Percentiles rank a stretch among this genome's conserved stretches.
These are phyloP conservation scores for Cheilosia soror DNA, from an alignment of 2,888 invertebrate genomes.

Conservation along the genomic window DNA sequence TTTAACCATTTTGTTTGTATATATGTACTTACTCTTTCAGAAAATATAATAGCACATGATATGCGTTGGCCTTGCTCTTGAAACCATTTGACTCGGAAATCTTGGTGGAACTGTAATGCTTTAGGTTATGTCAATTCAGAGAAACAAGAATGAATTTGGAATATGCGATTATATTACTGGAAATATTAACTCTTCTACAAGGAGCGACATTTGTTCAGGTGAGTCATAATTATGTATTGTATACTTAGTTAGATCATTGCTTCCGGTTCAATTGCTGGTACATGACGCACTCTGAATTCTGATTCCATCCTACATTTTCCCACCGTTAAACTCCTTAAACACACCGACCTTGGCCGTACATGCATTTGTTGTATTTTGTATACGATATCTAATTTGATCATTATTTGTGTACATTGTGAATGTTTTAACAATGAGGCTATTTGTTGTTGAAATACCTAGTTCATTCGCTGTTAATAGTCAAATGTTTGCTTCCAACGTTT, in stretches of 20 bases:
- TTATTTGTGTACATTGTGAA: conserved; percentile 41
- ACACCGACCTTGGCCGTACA: conserved; percentile 42
- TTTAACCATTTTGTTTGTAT: not conserved
- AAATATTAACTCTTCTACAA: conserved; percentile 69
- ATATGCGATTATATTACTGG: conserved; percentile 66
- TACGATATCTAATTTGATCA: conserved; percentile 25
- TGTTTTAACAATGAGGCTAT: conserved; percentile 49
- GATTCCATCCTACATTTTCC: conserved; percentile 17
- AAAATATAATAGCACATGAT: not conserved
- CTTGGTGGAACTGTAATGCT: not conserved
- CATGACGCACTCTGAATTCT: conserved; percentile 14
- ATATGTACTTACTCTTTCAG: not conserved
- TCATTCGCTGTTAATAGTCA: conserved; percentile 42
- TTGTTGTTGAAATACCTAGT: conserved; percentile 51
- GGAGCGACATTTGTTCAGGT: conserved; percentile 71
- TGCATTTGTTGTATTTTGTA: conserved; percentile 24
- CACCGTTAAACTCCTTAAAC: conserved; percentile 35
- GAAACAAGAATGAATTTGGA: conserved; percentile 73
- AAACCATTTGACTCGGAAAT: not conserved
- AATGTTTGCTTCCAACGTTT: conserved; percentile 28
- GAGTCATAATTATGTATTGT: conserved; percentile 49
- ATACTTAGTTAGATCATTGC: conserved; percentile 2
- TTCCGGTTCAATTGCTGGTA: conserved; percentile 34
- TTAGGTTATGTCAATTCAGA: conserved; percentile 4
- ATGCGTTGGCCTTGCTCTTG: not conserved